A percentile compares a stretch with the other conserved stretches of the same genome.
These are phyloP conservation scores for Lepidurus couesii DNA, from an alignment of 1,140 invertebrate species.

Conservation along the genomic window DNA sequence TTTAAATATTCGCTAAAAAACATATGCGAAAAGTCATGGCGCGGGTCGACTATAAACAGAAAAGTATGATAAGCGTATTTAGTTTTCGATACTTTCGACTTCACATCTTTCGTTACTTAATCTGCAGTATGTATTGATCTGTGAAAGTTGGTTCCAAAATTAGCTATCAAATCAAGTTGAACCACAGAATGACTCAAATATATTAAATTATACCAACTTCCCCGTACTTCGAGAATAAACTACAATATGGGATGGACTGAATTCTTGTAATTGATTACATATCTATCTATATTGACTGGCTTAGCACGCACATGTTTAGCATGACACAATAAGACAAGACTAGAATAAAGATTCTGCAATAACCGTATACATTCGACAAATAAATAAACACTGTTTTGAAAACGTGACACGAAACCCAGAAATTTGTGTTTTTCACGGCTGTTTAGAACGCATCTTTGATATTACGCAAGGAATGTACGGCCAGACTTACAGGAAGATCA, in stretches of 20 bases:
- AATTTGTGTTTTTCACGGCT: background rate
- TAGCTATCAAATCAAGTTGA: too few species aligned
- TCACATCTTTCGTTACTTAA: too few species aligned
- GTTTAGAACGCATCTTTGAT: conserved; percentile 90
- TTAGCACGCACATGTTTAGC: background rate
- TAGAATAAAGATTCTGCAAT: background rate
- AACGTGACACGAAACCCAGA: background rate
- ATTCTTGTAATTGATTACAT: background rate
- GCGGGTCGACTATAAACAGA: too few species aligned
- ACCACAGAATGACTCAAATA: too few species aligned
- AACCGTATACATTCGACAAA: background rate
- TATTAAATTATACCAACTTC: too few species aligned
- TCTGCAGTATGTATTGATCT: too few species aligned
- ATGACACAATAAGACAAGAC: background rate
- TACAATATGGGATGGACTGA: background rate
- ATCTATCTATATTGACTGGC: background rate
- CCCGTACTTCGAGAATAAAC: background rate
- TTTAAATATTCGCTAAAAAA: too few species aligned
- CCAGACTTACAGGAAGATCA: conserved; percentile 89
- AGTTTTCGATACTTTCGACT: too few species aligned
- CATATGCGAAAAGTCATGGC: too few species aligned
- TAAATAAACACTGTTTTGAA: too few species aligned
- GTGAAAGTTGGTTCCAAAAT: too few species aligned
- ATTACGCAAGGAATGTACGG: conserved; percentile 91
- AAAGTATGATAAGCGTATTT: too few species aligned